A percentile compares a stretch with the other conserved stretches of the same genome.
Conservation (phyloP, 2,797 vertebrate species). For the Peromyscus eremicus region DNA sequence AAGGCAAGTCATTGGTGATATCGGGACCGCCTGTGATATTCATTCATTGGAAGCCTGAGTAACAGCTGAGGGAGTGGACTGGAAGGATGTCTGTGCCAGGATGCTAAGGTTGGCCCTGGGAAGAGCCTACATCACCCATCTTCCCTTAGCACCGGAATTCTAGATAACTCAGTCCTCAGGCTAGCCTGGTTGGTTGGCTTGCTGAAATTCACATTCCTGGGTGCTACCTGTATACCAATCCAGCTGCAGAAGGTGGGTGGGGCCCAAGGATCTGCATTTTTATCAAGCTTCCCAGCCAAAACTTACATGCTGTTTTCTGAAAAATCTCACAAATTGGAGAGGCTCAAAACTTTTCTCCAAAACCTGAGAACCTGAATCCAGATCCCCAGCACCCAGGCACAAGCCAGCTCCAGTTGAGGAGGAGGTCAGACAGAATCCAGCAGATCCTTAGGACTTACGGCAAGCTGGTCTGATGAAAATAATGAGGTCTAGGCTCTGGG, state of each 20-base stretch:
- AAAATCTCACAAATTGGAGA: conserved; percentile 22
- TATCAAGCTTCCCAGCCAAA: not conserved
- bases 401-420: not conserved
- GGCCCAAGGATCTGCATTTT: not conserved
- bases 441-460: not conserved
- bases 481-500: not conserved
- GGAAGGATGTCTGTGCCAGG: not conserved
- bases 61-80: not conserved
- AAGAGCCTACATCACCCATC: not conserved
- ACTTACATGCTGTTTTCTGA: not conserved
- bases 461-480: not conserved
- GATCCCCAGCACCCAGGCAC: too few species aligned
- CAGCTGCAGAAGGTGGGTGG: not conserved
- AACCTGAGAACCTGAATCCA: not conserved
- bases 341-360: not conserved
- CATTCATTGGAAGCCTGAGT: not conserved
- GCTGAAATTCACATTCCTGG: not conserved
- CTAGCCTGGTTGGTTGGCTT: not conserved
- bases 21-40: not conserved
- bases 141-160: not conserved
- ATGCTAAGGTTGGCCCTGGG: not conserved
- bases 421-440: not conserved
- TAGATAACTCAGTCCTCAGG: not conserved
- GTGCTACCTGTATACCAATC: not conserved
- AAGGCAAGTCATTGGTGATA: not conserved